These are phyloP conservation scores for Trichacis sp. DNA, from an alignment of 2,888 invertebrate species.

Conservation along the genomic window DNA sequence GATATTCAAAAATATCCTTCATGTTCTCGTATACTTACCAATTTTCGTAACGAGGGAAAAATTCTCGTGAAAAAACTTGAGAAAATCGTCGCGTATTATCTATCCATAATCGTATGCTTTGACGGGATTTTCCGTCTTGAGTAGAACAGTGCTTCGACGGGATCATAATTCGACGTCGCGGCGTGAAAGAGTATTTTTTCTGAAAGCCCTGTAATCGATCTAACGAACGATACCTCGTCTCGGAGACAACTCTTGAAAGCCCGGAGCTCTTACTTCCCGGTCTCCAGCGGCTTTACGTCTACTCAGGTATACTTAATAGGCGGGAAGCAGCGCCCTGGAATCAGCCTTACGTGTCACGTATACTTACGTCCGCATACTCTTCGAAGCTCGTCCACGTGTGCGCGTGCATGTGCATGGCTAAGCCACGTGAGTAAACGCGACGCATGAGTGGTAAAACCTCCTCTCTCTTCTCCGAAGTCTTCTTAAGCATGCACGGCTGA, in stretches of 20 bases:
- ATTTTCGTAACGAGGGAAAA: too few species aligned
- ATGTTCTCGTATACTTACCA: too few species aligned
- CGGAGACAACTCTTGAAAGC: slow-evolving; percentile 28
- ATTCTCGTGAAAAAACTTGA: background rate
- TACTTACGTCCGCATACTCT: slow-evolving; percentile 29
- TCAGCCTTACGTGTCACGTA: slow-evolving; percentile 47
- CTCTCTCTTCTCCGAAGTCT: slow-evolving; percentile 33
- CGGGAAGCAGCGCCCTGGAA: slow-evolving; percentile 38
- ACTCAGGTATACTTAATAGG: slow-evolving; percentile 47
- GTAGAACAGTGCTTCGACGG: background rate
- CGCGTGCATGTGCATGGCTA: slow-evolving; percentile 11
- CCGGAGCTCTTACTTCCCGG: slow-evolving; percentile 19
- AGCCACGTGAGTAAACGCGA: slow-evolving; percentile 29
- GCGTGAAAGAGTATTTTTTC: background rate
- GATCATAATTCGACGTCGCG: too few species aligned
- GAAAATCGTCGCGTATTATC: background rate
- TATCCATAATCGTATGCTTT: background rate
- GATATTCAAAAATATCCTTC: too few species aligned
- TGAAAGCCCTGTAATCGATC: slow-evolving; percentile 27
- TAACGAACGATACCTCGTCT: slow-evolving; percentile 13
- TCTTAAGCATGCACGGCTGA: slow-evolving; percentile 41
- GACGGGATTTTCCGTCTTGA: too few species aligned
- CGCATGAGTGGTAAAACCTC: slow-evolving; percentile 40
- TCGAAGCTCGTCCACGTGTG: slow-evolving; percentile 12
- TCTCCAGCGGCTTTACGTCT: slow-evolving; percentile 41